Evolutionary conservation across 2,113 vertebrate species (phyloP).

Genomic region (Ursus arctos): DNA sequence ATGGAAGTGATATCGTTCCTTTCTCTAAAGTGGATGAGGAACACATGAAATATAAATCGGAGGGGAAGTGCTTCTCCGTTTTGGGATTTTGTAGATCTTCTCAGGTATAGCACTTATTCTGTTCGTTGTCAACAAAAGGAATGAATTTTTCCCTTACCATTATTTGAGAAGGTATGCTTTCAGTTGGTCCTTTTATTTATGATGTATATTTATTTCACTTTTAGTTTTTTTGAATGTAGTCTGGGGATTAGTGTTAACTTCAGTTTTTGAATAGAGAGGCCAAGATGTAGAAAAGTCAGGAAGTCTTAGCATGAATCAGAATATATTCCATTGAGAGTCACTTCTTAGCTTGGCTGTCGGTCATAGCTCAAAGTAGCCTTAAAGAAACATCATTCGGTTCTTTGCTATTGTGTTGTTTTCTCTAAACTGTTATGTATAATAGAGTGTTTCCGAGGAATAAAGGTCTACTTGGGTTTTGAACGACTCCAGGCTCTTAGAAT

Average conservation of each 20-base stretch:
- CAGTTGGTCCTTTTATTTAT: conserved; percentile 31
- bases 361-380: background rate
- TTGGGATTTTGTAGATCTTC: conserved; percentile 94
- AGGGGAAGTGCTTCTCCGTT: conserved; percentile 96
- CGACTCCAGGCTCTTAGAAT: background rate
- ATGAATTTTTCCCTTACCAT: background rate
- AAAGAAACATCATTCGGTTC: background rate
- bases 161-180: conserved; percentile 39
- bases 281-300: background rate
- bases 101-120: conserved; percentile 86
- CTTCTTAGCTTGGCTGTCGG: background rate
- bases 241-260: background rate
- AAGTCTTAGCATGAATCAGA: background rate
- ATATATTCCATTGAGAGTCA: background rate
- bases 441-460: background rate
- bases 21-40: conserved; percentile 99
- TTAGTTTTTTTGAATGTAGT: background rate
- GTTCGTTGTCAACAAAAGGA: conserved; percentile 2
- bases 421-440: background rate
- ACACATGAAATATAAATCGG: conserved; percentile 98
- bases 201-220: conserved; percentile 1
- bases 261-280: conserved; percentile 55
- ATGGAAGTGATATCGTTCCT: conserved; percentile 97
- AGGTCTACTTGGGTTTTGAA: background rate
- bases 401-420: conserved; percentile 16